These are phyloP conservation scores for Drosophila nigricruria DNA, from an alignment of 2,888 invertebrate genomes.

Conservation along the genomic window DNA sequence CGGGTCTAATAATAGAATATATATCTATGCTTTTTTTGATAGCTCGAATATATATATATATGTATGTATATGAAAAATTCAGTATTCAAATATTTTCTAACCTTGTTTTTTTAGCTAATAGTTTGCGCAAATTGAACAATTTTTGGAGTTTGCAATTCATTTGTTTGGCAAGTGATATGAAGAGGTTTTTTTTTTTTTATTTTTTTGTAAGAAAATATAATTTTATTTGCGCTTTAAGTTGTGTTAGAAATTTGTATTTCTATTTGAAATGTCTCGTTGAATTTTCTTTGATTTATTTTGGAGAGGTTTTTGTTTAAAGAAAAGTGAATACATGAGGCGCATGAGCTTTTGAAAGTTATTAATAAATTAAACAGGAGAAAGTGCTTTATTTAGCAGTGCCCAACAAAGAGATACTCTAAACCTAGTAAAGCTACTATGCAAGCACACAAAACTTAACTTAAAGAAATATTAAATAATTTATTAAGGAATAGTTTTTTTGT, in stretches of 20 bases:
- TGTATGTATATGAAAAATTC: conserved; percentile 33
- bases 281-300: neutral
- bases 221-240: neutral
- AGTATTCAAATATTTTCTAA: neutral
- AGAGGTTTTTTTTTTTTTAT: neutral
- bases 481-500: too few species aligned
- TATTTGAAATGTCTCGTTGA: neutral
- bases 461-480: too few species aligned
- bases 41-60: too few species aligned
- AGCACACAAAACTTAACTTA: too few species aligned
- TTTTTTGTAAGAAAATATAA: too few species aligned
- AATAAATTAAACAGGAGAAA: too few species aligned
- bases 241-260: neutral
- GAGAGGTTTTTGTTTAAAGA: neutral
- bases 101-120: neutral
- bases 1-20: conserved; percentile 15
- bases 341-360: too few species aligned
- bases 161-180: neutral
- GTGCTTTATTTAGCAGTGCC: too few species aligned
- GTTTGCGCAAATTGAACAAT: conserved; percentile 5
- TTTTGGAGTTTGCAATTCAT: neutral
- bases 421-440: too few species aligned
- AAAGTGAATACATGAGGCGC: too few species aligned
- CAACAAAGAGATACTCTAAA: too few species aligned
- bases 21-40: conserved; percentile 14